Percentiles rank a stretch among this genome's conserved stretches.
Evolutionary conservation across 2,888 invertebrate species (phyloP).

Genomic region (Clitarchus hookeri): DNA sequence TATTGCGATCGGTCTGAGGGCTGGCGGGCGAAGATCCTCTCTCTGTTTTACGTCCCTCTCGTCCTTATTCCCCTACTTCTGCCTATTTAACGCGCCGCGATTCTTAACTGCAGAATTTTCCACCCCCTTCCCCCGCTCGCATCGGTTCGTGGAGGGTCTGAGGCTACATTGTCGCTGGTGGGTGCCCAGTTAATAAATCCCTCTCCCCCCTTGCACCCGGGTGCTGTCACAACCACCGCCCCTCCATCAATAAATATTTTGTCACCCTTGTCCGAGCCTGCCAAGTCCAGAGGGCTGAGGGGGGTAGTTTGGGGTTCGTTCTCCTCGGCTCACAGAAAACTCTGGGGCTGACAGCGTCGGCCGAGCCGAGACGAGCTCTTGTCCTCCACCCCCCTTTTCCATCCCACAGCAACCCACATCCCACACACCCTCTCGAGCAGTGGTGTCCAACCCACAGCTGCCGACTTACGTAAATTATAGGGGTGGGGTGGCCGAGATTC

Average conservation of each 20-base stretch:
- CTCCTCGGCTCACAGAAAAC: slow-evolving; percentile 1
- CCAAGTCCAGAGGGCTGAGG: slow-evolving; percentile 35
- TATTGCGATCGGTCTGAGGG: too few species aligned
- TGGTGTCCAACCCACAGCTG: too few species aligned
- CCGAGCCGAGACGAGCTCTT: neutral
- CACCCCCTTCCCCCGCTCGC: neutral
- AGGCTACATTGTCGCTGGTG: neutral
- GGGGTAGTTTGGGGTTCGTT: neutral
- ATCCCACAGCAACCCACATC: neutral
- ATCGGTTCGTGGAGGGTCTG: neutral
- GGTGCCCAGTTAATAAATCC: slow-evolving; percentile 10
- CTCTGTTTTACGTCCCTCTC: neutral
- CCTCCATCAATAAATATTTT: slow-evolving; percentile 48
- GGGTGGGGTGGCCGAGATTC: too few species aligned
- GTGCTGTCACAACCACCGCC: slow-evolving; percentile 34
- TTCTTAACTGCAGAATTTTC: neutral
- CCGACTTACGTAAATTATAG: too few species aligned
- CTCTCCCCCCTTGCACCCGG: neutral
- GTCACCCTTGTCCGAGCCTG: slow-evolving; percentile 46
- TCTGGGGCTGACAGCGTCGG: slow-evolving; percentile 10
- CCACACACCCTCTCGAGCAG: neutral
- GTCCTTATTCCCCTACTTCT: neutral
- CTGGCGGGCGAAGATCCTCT: too few species aligned
- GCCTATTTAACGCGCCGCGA: neutral
- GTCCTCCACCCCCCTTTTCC: neutral